Percentiles rank a stretch among this genome's conserved stretches.
These are phyloP conservation scores for Isotomurus palustris DNA, from an alignment of 2,888 invertebrate species.

Conservation along the genomic window DNA sequence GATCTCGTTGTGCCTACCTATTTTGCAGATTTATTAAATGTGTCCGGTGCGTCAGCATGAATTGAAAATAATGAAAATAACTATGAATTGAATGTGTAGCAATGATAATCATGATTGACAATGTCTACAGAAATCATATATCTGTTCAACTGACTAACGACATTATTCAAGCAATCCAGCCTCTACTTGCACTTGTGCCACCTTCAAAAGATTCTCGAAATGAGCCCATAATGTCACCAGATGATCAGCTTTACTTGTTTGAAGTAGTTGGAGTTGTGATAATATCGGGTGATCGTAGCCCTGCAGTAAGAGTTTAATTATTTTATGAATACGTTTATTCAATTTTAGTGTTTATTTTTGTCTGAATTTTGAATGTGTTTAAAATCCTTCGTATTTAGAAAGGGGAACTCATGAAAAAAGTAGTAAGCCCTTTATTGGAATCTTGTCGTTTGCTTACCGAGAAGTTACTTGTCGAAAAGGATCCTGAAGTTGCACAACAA, in stretches of 20 bases:
- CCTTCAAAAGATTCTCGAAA: slow-evolving; percentile 48
- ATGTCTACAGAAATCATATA: slow-evolving; percentile 29
- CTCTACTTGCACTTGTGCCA: slow-evolving; percentile 53
- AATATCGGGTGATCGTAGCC: slow-evolving; percentile 53
- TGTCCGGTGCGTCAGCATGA: slow-evolving; percentile 52
- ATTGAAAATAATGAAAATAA: slow-evolving; percentile 7
- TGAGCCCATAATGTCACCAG: slow-evolving; percentile 51
- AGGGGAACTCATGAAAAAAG: slow-evolving; percentile 51
- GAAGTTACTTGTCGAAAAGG: slow-evolving; percentile 47
- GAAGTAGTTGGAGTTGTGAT: slow-evolving; percentile 58
- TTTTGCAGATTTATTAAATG: slow-evolving; percentile 57
- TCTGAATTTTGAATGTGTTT: too few species aligned
- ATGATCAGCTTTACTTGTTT: slow-evolving; percentile 58
- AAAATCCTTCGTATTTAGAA: slow-evolving; percentile 49
- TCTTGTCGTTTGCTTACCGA: slow-evolving; percentile 51
- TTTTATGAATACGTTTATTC: not conserved
- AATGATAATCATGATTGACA: not conserved
- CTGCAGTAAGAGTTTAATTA: slow-evolving; percentile 50
- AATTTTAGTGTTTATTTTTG: not conserved
- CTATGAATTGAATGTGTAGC: too few species aligned
- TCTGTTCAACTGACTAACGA: slow-evolving; percentile 50
- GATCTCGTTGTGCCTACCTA: slow-evolving; percentile 56
- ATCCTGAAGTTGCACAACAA: slow-evolving; percentile 43
- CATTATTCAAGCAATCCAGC: slow-evolving; percentile 54
- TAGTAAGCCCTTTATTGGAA: slow-evolving; percentile 53